These are phyloP conservation scores for Sinella curviseta DNA, from an alignment of 1,140 invertebrate genomes.

Conservation along the genomic window DNA sequence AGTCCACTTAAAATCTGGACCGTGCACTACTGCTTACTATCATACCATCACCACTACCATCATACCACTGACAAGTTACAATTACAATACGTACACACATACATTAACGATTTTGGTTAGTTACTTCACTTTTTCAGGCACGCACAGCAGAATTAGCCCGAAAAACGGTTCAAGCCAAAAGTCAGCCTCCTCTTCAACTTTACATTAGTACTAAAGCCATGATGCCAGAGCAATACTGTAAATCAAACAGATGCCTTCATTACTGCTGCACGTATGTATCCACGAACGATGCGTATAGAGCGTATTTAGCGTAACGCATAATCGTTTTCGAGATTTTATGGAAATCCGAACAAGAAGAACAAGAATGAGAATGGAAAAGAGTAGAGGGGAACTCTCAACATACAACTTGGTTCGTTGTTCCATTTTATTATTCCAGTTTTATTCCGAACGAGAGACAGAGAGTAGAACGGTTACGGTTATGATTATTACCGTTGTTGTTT, in stretches of 20 bases:
- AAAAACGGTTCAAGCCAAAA: no score
- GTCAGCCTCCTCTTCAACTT: neutral
- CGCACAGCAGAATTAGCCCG: neutral
- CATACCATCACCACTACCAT: no score
- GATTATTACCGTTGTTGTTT: neutral
- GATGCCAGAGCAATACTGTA: conserved; percentile 13
- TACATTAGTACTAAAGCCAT: neutral
- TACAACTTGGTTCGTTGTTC: no score
- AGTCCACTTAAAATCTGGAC: conserved; percentile 24
- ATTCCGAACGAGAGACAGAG: no score
- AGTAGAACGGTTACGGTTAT: neutral
- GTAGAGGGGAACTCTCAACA: neutral
- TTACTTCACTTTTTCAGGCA: neutral
- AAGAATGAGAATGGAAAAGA: no score
- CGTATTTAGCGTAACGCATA: no score
- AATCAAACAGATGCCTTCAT: conserved; percentile 13
- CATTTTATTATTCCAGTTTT: neutral
- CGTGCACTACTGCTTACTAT: neutral
- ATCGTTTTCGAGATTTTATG: conserved; percentile 5
- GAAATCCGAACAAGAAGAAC: neutral
- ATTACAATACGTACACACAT: no score
- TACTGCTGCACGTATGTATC: no score
- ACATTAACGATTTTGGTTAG: conserved; percentile 19
- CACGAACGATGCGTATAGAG: no score
- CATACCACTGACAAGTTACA: no score